A percentile compares a stretch with the other conserved stretches of the same genome.
Conservation (phyloP, 2,888 invertebrate species). For the Carcina quercana region DNA sequence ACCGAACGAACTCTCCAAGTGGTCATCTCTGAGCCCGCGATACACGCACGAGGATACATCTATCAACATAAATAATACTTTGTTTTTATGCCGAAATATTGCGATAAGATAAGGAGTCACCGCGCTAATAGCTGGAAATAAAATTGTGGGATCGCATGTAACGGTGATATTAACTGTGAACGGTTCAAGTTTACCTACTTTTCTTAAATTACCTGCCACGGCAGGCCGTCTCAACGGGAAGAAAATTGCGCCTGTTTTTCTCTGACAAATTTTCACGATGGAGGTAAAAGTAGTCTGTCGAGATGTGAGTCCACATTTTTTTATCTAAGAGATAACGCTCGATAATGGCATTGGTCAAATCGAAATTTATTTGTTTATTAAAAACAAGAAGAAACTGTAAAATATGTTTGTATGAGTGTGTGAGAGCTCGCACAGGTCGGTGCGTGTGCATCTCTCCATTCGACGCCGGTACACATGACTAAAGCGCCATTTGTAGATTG, state of each 20-base stretch:
- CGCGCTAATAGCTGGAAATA: slow-evolving; percentile 62
- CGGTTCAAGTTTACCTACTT: slow-evolving; percentile 54
- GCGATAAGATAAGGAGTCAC: slow-evolving; percentile 60
- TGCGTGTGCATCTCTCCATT: too few species aligned
- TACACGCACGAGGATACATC: slow-evolving; percentile 32
- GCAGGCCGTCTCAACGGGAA: slow-evolving; percentile 40
- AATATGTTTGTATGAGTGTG: too few species aligned
- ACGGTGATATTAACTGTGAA: slow-evolving; percentile 65
- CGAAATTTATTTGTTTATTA: too few species aligned
- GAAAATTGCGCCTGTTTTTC: slow-evolving; percentile 27
- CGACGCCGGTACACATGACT: too few species aligned
- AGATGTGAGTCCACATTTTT: too few species aligned
- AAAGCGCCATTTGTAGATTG: too few species aligned
- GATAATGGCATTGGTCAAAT: too few species aligned
- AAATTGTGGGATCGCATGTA: slow-evolving; percentile 70
- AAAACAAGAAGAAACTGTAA: too few species aligned
- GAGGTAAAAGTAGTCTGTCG: too few species aligned
- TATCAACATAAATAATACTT: slow-evolving; percentile 44
- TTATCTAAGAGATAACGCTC: too few species aligned
- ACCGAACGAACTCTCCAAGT: slow-evolving; percentile 42
- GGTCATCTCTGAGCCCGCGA: slow-evolving; percentile 34
- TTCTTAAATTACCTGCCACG: slow-evolving; percentile 40
- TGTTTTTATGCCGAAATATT: slow-evolving; percentile 58
- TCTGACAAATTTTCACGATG: too few species aligned
- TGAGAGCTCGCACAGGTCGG: too few species aligned